Conservation (phyloP, 2,888 invertebrate genomes). For the Cryptus viduatorius region DNA sequence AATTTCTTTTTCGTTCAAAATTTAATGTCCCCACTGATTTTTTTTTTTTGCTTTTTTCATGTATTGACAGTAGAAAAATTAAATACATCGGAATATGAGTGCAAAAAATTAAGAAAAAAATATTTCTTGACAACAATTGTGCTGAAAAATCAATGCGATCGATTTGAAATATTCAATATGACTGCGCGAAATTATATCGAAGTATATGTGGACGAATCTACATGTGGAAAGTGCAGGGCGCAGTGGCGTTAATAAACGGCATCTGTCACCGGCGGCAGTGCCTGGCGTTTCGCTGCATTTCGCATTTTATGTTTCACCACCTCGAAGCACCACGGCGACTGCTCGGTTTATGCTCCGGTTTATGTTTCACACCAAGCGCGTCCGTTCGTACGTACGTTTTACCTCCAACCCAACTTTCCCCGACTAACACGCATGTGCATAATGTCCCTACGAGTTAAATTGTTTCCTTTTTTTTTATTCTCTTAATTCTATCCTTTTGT, state of each 20-base stretch:
- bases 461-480: slow-evolving; percentile 59
- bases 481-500: slow-evolving; percentile 58
- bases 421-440: slow-evolving; percentile 73
- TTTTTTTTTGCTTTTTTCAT: no score
- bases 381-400: slow-evolving; percentile 64
- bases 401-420: slow-evolving; percentile 48
- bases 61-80: no score
- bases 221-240: slow-evolving; percentile 60
- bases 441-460: slow-evolving; percentile 71
- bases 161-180: slow-evolving; percentile 7
- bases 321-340: slow-evolving; percentile 69
- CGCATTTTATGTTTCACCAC: slow-evolving; percentile 82
- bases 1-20: no score
- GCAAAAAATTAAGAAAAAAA: background rate
- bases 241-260: slow-evolving; percentile 83
- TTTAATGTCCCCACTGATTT: no score
- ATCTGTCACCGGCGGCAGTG: slow-evolving; percentile 81
- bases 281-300: slow-evolving; percentile 79
- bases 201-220: slow-evolving; percentile 38
- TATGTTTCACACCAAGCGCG: slow-evolving; percentile 84
- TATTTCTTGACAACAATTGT: background rate
- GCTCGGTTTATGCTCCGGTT: slow-evolving; percentile 82
- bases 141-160: background rate
- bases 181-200: slow-evolving; percentile 14
- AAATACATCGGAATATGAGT: no score